Evolutionary conservation across 2,113 vertebrate genomes (phyloP).

Genomic region (Pluvialis apricaria): DNA sequence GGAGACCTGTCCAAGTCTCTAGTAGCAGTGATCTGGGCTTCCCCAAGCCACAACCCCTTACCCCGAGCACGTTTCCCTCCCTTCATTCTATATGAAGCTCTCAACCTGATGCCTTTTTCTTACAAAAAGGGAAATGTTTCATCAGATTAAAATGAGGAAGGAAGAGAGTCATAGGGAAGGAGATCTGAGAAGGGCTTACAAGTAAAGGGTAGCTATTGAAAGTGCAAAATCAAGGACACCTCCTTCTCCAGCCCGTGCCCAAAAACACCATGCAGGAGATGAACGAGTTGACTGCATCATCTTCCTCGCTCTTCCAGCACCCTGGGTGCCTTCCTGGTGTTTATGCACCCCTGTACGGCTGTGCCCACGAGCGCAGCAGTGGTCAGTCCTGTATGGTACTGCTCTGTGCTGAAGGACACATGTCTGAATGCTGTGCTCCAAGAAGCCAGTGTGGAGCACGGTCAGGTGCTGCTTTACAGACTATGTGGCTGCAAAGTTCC

Average conservation of each 20-base stretch:
- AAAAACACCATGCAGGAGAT: background rate
- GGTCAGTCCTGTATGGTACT: rapidly evolving
- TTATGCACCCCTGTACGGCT: background rate
- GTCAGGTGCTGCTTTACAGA: background rate
- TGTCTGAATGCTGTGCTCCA: rapidly evolving
- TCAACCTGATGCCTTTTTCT: background rate
- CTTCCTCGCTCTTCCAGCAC: background rate
- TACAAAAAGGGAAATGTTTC: background rate
- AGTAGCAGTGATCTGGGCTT: conserved; percentile 16
- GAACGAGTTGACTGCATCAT: background rate
- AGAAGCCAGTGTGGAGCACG: background rate
- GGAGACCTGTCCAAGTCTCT: background rate
- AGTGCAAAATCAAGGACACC: background rate
- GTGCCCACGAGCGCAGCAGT: rapidly evolving
- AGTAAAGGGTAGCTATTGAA: background rate
- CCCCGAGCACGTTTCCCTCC: background rate
- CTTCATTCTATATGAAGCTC: background rate
- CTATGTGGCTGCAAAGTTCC: background rate
- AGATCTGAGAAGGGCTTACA: background rate
- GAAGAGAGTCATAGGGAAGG: background rate
- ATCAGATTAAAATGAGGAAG: conserved; percentile 4
- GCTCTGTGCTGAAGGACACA: background rate
- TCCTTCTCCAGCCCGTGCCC: background rate
- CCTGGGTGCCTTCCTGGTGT: background rate
- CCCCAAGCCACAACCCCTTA: background rate